A percentile compares a stretch with the other conserved stretches of the same genome.
Conservation (phyloP, 2,888 invertebrate species). For the Cinara cedri region DNA sequence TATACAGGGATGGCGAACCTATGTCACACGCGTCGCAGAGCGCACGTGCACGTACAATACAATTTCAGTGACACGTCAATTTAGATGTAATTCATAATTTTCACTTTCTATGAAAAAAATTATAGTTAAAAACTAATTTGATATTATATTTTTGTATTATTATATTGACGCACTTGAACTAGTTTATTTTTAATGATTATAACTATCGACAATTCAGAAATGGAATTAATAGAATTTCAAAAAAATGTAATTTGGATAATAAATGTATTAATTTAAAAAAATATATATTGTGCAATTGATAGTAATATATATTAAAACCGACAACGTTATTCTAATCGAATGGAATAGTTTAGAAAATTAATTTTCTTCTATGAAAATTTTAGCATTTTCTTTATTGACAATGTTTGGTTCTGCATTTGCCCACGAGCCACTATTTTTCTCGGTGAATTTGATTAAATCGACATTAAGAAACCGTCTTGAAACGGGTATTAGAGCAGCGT, state of each 20-base stretch:
- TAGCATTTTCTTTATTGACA: slow-evolving; percentile 13
- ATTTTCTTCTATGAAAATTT: background rate
- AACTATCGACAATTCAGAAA: background rate
- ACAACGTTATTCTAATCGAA: too few species aligned
- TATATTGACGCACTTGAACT: too few species aligned
- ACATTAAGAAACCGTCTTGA: too few species aligned
- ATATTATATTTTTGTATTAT: too few species aligned
- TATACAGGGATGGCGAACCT: too few species aligned
- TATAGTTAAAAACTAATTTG: too few species aligned
- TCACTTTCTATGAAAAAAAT: too few species aligned
- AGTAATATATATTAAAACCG: background rate
- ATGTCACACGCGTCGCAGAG: too few species aligned
- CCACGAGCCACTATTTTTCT: slow-evolving; percentile 15
- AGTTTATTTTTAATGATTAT: background rate
- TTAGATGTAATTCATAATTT: too few species aligned
- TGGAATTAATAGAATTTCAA: background rate
- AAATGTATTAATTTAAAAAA: slow-evolving; percentile 21
- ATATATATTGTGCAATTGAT: background rate
- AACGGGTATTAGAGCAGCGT: too few species aligned
- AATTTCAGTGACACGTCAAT: too few species aligned
- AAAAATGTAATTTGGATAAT: slow-evolving; percentile 2
- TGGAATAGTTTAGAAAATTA: slow-evolving; percentile 1
- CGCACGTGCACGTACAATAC: too few species aligned
- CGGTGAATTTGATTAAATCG: background rate
- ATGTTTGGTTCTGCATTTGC: slow-evolving; percentile 16